Evolutionary conservation across 2,797 vertebrate genomes (phyloP).

Genomic region (Acestrorhynchus altus): DNA sequence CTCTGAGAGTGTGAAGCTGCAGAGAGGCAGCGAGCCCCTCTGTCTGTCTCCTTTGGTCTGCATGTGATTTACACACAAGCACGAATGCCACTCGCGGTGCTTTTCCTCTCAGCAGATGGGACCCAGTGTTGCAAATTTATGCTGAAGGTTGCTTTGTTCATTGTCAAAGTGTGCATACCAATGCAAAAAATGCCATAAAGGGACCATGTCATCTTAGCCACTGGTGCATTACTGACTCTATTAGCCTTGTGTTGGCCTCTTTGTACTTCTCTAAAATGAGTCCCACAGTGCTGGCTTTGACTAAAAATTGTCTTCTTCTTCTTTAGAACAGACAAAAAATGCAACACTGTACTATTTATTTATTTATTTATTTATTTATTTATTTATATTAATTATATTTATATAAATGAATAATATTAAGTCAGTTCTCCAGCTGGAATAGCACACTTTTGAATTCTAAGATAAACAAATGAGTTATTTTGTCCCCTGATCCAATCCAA

Average conservation of each 20-base stretch:
- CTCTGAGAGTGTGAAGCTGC: slow-evolving; percentile 63
- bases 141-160: slow-evolving; percentile 74
- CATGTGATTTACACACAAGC: slow-evolving; percentile 65
- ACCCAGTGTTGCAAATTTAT: slow-evolving; percentile 64
- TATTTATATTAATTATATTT: not conserved
- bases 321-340: too few species aligned
- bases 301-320: slow-evolving; percentile 58
- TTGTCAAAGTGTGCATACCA: slow-evolving; percentile 73
- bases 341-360: too few species aligned
- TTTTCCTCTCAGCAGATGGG: slow-evolving; percentile 52
- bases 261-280: slow-evolving; percentile 75
- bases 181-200: slow-evolving; percentile 65
- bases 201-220: slow-evolving; percentile 73
- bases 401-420: too few species aligned
- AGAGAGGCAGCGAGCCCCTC: slow-evolving; percentile 27
- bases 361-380: not conserved
- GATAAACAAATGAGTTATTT: too few species aligned
- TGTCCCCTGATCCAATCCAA: too few species aligned
- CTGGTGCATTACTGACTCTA: slow-evolving; percentile 70
- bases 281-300: slow-evolving; percentile 72
- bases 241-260: slow-evolving; percentile 67
- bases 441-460: too few species aligned
- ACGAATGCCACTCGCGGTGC: slow-evolving; percentile 62
- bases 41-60: slow-evolving; percentile 18
- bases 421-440: too few species aligned